Conservation (phyloP, 1,140 invertebrate genomes). For the Hylyphantes graminicola region DNA sequence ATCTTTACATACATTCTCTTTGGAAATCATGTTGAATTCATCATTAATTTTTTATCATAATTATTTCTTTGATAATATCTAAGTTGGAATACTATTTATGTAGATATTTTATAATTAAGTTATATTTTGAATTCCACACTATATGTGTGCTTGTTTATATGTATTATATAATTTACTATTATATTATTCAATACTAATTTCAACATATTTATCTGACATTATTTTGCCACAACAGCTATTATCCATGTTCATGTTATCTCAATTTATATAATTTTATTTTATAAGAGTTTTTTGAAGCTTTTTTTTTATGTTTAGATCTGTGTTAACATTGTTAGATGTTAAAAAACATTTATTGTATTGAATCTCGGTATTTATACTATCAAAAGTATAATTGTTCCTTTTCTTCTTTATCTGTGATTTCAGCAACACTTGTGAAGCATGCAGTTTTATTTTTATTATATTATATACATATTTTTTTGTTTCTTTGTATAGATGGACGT, state of each 20-base stretch:
- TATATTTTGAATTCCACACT: neutral
- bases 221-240: slow-evolving; percentile 6
- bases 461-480: too few species aligned
- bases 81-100: neutral
- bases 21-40: neutral
- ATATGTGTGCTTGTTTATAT: neutral
- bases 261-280: slow-evolving; percentile 8
- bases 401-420: slow-evolving; percentile 28
- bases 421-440: neutral
- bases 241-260: neutral
- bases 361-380: slow-evolving; percentile 2
- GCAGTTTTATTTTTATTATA: slow-evolving; percentile 2
- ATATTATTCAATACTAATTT: neutral
- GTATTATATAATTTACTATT: neutral
- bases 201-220: neutral
- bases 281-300: neutral
- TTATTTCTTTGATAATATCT: neutral
- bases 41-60: neutral
- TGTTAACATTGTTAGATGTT: slow-evolving; percentile 18
- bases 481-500: too few species aligned
- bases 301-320: slow-evolving; percentile 1
- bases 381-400: neutral
- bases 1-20: neutral
- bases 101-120: neutral
- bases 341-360: slow-evolving; percentile 1